Evolutionary conservation across 2,113 vertebrate genomes (phyloP), one percentile per base, ranked within the genome.

Genomic region (Thalassoma bifasciatum): DNA sequence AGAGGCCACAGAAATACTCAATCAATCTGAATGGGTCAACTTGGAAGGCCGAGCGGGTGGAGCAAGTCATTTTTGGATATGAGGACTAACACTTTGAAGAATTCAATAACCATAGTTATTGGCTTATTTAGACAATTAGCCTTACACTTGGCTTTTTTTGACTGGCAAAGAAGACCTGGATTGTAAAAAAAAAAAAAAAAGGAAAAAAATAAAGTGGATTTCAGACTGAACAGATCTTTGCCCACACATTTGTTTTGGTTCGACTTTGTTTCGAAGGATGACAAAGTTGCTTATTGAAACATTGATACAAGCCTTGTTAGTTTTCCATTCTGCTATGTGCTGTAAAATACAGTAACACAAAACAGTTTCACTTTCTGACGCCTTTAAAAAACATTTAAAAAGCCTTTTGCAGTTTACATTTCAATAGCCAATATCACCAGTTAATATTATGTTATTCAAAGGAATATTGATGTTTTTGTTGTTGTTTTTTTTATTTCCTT

Each of bases 391-490:
- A 71, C 66, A 75, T 68, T 23, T 19, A 72, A 68, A 83, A 84
- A 80, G 69, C 88, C 60, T 90, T 91, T 84, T 92, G 83, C 87
- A 86, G 86, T 90, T 93, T 91, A 83, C 79, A 84, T 86, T 92
- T 89, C 87, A 84, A 82, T 91, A 89, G 78, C 85, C 88, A 86
- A 79, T 87, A 88, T 91, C 90, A 88, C 76, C 80, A 87, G 82
- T 92, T 93, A 84, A 82, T 90, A 83, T 93, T 93, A 92, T 92
- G 88, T 94, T 93, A 93, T 87, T 89, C 89, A 88, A 79, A 89
- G 74, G 72, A 91, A 87, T 89, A 89, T 88, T 83, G 83, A 91
- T 89, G 89, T 92, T 86, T 85, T 90, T 87, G n/a, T 30, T 90
- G 87, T 91, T 89, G 88, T 88, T 63, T 63, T 2, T 47, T 21